Evolutionary conservation across 2,888 invertebrate species (phyloP).

Genomic region (Conistra vaccinii): DNA sequence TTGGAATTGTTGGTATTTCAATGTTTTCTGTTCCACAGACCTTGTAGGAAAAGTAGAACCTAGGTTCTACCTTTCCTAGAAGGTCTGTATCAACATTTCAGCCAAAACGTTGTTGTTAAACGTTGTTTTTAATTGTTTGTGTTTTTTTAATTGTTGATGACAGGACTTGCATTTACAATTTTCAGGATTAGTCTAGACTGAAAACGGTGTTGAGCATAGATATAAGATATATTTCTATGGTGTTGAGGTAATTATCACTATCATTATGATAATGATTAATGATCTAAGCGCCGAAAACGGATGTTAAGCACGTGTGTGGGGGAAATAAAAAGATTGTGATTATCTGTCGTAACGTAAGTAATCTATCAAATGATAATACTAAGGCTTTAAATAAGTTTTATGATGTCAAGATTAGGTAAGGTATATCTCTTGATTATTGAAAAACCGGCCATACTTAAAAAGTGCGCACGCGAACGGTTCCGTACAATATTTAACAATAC

Average conservation of each 20-base stretch:
- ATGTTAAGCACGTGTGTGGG: neutral
- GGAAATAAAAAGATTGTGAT: neutral
- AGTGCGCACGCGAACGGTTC: too few relatives aligned
- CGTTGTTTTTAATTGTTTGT: too few relatives aligned
- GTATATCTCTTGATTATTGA: neutral
- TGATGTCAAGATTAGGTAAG: constrained; percentile 22
- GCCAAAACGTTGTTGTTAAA: too few relatives aligned
- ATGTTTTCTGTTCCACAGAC: neutral
- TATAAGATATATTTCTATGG: too few relatives aligned
- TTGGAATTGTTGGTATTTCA: neutral
- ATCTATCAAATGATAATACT: constrained; percentile 23
- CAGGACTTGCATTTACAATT: too few relatives aligned
- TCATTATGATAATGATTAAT: constrained; percentile 3
- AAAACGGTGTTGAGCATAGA: neutral
- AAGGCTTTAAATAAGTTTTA: constrained; percentile 33
- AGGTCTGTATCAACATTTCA: too few relatives aligned
- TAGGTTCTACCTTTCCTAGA: too few relatives aligned
- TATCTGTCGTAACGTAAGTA: constrained; percentile 19
- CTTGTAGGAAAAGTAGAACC: neutral
- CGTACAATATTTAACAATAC: too few relatives aligned
- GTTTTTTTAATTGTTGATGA: too few relatives aligned
- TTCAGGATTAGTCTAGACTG: neutral
- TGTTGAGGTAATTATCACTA: neutral
- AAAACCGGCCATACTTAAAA: constrained; percentile 4
- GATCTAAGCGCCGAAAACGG: constrained; percentile 3